Base-by-base conservation (phyloP, 2,797 vertebrate genomes). In the Manis javanica region DNA sequence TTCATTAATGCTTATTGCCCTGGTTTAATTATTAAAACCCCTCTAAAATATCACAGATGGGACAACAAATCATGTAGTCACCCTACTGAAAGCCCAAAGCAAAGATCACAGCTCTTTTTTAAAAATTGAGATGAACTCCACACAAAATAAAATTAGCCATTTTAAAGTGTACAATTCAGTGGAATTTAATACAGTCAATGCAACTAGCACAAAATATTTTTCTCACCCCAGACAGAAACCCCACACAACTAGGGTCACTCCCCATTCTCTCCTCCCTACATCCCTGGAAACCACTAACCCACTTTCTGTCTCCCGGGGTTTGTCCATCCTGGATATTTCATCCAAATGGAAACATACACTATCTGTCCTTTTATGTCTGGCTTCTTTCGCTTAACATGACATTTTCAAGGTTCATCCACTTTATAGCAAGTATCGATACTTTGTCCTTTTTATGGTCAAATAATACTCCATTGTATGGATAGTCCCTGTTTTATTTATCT, bases 251-350 rank as follows among this genome's bases (percentile, higher is more conserved):
- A 29, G 19, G 55, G 7, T 23, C 9, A 10, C 24, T 71, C 16
- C 7, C 29, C 11, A 0, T 19, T 34, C n/a, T 15, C 11, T 3
- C 16, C 16, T 26, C 55, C 24, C 9, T 6, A 0, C 39, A 34
- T 21, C 81, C 37, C 69, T 78, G 49, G n/a, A 29, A 59, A 2
- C 4, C 5, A 3, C 49, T 77, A 8, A 5, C 89, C 51, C 53
- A 31, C 13, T 15, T 55, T 26, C 74, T 9, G 11, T 15, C 34
- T 34, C 21, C 23, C 12, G 12, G 18, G 31, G 66, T 82, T 59
- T 51, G 59, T 29, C 34, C 21, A 7, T 34, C 31, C 55, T 84
- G 46, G 31, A 12, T 46, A 7, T 78, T 78, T 71, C 24, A 31
- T n/a, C 15, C 55, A 57, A 37, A 3, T 46, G 24, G 55, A 71